Base-by-base conservation (phyloP, 2,113 vertebrate genomes). In the Stigmatopora nigra region DNA sequence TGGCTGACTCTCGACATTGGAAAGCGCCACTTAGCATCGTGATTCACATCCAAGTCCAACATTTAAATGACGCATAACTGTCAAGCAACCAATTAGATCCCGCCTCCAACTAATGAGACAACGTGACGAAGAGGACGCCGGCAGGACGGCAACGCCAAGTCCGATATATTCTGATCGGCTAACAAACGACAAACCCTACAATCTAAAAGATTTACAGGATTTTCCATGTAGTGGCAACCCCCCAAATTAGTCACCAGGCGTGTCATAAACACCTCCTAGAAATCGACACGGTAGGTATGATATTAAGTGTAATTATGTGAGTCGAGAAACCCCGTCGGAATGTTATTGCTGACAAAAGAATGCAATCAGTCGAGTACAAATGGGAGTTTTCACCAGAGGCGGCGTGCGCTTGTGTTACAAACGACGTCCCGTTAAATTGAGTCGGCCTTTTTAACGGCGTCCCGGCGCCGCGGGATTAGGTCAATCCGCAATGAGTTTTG, bases 61-160 rank as follows among this genome's bases (percentile, higher is more conserved):
- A 31, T 56, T 56, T 56, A 69, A 56, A 46, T 31, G 11, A 20
- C 57, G 60, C 60, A 46, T 63, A 22, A 14, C 61, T 71, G 36
- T 65, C 56, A 46, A 61, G 38, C 53, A 57, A 11, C 51, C 56
- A 64, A 68, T 75, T 69, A 66, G 19, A 67, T 14, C 16, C 52
- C 49, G n/a, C 61, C 38, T 36, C 55, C 25, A 65, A 75, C 63
- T 64, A 41, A 68, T 38, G 22, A 65, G 31, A 58, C 7, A 12
- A 65, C 7, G 41, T 35, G 45, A 47, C 25, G 25, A 31, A 44
- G 58, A 51, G 44, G 53, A 68, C 64, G 52, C 46, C 63, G 19
- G 14, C 38, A 52, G 45, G 31, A 65, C 22, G 7, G 53, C 13
- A 35, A 56, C 12, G 19, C 11, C 11, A 53, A 10, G 20, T 53